Conservation (phyloP, 2,797 vertebrate species). For the Poecilia wingei region DNA sequence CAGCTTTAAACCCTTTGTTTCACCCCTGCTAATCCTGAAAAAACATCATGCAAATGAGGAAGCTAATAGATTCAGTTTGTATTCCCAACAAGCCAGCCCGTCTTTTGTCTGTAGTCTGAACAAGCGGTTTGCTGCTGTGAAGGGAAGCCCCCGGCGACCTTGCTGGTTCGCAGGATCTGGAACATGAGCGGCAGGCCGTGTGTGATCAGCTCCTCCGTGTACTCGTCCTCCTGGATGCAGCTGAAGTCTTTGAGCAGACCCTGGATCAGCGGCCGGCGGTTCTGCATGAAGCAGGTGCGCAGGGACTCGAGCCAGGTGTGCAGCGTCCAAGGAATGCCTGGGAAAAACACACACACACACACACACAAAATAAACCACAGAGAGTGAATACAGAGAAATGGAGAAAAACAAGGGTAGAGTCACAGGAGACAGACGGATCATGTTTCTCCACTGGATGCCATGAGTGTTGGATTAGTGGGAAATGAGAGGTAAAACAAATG, state of each 20-base stretch:
- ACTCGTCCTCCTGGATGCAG: constrained; percentile 85
- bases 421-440: constrained; percentile 63
- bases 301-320: constrained; percentile 87
- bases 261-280: constrained; percentile 82
- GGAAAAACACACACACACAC: constrained; percentile 26
- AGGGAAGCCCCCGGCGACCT: constrained; percentile 68
- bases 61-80: constrained; percentile 45
- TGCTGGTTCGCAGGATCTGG: constrained; percentile 85
- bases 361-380: background rate
- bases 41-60: constrained; percentile 52
- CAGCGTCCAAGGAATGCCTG: constrained; percentile 86
- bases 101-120: constrained; percentile 38
- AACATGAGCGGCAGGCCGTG: constrained; percentile 87
- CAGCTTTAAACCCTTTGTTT: constrained; percentile 7
- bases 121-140: constrained; percentile 40
- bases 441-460: constrained; percentile 60
- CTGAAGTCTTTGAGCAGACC: constrained; percentile 85
- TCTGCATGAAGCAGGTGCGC: constrained; percentile 81
- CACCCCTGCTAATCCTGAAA: constrained; percentile 5
- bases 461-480: constrained; percentile 19
- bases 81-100: constrained; percentile 16
- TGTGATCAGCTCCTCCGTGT: constrained; percentile 85
- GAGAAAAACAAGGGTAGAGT: background rate
- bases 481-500: constrained; percentile 17
- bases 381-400: constrained; percentile 42